Base-by-base conservation (phyloP, 2,113 vertebrate species). In the Scalopus aquaticus region DNA sequence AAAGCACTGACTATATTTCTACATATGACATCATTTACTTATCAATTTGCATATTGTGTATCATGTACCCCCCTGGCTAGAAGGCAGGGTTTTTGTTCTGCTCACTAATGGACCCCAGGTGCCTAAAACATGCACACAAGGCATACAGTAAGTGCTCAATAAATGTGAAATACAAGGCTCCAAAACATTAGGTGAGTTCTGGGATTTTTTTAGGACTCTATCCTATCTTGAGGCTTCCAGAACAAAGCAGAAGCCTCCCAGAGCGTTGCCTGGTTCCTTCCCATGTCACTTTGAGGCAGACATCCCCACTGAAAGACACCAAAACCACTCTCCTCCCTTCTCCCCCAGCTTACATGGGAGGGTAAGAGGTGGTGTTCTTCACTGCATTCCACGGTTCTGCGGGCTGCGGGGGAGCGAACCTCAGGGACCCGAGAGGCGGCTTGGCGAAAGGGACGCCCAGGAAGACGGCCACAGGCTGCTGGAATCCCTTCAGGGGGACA, bases 381-480 rank as follows among this genome's bases (percentile, higher is more conserved):
- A 98, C 92, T 8, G 97, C 98, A 73, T 84, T 84, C 99, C 99
- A 99, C 22, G 91, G 88, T 3, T 98, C 97, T 20, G 96, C 95
- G 81, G 98, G 97, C 80, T 98, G 95, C 0, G 99, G 99, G 1
- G 98, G 96, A 37, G 98, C 39, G 84, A 99, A 98, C 92, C 99
- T 98, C 91, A 99, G 96, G 46, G 98, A 91, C 56, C 60, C 98
- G 96, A 16, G 98, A 24, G 22, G 99, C 94, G 64, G 99, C 87
- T 97, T 98, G 17, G 99, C 99, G 97, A 98, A 99, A 5, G 99
- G 99, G 42, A 99, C 42, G 1, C 98, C 98, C 79, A 99, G 97
- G 96, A 98, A 99, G 87, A 98, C 67, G 4, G 98, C 97, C 88
- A 98, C 97, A 0, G 96, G 94, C 79, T 92, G 92, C 20, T 97